A percentile compares a stretch with the other conserved stretches of the same genome.
These are phyloP conservation scores for Pollenia labialis DNA, from an alignment of 2,888 invertebrate species.

Conservation along the genomic window DNA sequence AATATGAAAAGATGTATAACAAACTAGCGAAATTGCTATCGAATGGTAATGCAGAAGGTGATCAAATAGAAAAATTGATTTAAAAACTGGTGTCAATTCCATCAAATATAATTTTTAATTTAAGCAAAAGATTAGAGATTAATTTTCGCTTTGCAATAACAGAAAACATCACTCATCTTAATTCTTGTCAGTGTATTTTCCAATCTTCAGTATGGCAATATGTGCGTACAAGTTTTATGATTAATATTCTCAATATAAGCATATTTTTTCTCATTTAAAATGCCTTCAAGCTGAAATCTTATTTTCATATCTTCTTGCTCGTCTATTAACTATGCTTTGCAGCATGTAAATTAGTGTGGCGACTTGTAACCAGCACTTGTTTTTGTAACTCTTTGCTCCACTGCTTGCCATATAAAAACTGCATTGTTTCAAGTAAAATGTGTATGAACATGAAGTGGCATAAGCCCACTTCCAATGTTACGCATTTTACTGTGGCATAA, in stretches of 20 bases:
- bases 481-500: constrained; percentile 4
- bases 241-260: constrained; percentile 10
- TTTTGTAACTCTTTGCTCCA: neutral
- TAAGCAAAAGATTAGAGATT: too few species aligned
- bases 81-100: too few species aligned
- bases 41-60: too few species aligned
- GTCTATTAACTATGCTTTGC: neutral
- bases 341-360: constrained; percentile 22
- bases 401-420: neutral
- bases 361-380: constrained; percentile 21
- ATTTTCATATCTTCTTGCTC: neutral
- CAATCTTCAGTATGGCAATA: neutral
- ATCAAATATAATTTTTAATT: too few species aligned
- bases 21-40: too few species aligned
- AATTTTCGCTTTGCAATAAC: too few species aligned
- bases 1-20: too few species aligned
- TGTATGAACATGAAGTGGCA: neutral
- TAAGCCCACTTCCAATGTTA: constrained; percentile 1
- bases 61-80: too few species aligned
- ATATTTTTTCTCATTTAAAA: constrained; percentile 45
- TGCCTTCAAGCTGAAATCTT: constrained; percentile 49
- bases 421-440: neutral
- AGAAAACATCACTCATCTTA: neutral
- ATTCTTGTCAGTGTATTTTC: neutral
- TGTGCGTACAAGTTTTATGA: neutral